Evolutionary conservation across 1,140 invertebrate genomes (phyloP), one percentile per base, ranked within the genome.

Genomic region (Acromyrmex charruanus): DNA sequence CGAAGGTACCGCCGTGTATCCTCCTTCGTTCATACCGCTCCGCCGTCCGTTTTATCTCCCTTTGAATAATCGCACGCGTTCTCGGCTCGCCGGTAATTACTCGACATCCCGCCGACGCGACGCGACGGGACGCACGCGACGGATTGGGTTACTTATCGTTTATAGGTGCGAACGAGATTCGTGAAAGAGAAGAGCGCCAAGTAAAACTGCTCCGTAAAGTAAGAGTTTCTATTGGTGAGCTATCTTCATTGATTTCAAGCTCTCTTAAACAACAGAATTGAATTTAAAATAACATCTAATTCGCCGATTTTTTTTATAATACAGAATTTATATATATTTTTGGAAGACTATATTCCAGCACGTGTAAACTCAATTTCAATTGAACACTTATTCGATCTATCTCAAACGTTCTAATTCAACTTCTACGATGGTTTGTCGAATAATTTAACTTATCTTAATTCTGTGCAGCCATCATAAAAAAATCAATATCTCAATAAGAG

Each of bases 1-100:
- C 87, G 87, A 86, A 88, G 72, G 66, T 63, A 86, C 81, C 55
- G 49, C 31, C 87, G 89, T 35, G 85, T 53, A 69, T 55, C 72
- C 77, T 53, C 58, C 77, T 82, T 77, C 72, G 72, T 35, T 72
- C 53, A 61, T 25, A 75, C 44, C 55, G 80, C 66, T 55, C 25
- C 80, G 80, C 69, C 80, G 39, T 84, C 84, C 68, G 63, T 69
- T 80, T 80, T 86, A 77, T 86, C 84, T 61, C 35, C 63, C 18
- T 49, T 68, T 77, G 63, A 77, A 86, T 68, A 68, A 86, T 86
- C 21, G 63, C 63, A 7, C 61, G 77, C 72, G 77, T 68, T 81
- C 51, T 10, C 35, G 61, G 21, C 61, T 21, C 69, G 55, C 80
- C 80, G 63, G 55, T 84, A 84, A 84, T 84, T 84, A 84, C 69